phyloP scores from a whole-genome alignment of 2,888 invertebrate genomes.

The Drosophila atripex region DNA sequence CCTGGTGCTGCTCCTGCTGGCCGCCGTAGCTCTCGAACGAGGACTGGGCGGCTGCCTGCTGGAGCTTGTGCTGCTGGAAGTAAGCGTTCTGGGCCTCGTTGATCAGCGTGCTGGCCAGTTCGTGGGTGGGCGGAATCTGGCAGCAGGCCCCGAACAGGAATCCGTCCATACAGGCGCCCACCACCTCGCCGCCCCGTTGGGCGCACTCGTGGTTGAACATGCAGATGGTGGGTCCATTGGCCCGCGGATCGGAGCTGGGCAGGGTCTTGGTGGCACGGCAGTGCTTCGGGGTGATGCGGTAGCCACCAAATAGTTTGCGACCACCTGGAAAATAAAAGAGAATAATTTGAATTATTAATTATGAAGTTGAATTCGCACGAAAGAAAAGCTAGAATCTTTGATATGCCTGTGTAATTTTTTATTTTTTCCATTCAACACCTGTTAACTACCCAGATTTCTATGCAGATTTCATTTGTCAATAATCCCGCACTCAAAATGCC shows the following conservation, averaged over 20 bases:
- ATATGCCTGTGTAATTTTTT: not conserved
- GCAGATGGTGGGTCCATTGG: constrained; percentile 91
- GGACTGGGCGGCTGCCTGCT: constrained; percentile 64
- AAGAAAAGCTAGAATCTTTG: not conserved
- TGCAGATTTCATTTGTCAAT: constrained; percentile 14
- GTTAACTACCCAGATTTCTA: constrained; percentile 6
- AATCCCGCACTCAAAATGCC: constrained; percentile 3
- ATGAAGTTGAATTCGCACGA: not conserved
- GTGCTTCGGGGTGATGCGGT: constrained; percentile 92
- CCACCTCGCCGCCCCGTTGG: constrained; percentile 91
- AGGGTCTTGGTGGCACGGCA: constrained; percentile 90
- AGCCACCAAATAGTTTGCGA: constrained; percentile 92
- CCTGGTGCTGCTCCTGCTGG: constrained; percentile 50
- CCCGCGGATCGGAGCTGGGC: constrained; percentile 85
- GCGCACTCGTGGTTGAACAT: constrained; percentile 97
- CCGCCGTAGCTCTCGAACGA: constrained; percentile 68
- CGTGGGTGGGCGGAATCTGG: constrained; percentile 87
- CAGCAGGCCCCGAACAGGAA: constrained; percentile 93
- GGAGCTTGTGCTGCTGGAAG: constrained; percentile 70
- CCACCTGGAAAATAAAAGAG: constrained; percentile 81
- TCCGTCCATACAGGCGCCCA: constrained; percentile 96
- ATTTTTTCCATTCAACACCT: not conserved
- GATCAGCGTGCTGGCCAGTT: constrained; percentile 82
- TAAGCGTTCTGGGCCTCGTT: constrained; percentile 78
- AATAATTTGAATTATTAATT: too few relatives aligned